Evolutionary conservation across 2,797 vertebrate genomes (phyloP).

Genomic region (Crypturellus tataupa): DNA sequence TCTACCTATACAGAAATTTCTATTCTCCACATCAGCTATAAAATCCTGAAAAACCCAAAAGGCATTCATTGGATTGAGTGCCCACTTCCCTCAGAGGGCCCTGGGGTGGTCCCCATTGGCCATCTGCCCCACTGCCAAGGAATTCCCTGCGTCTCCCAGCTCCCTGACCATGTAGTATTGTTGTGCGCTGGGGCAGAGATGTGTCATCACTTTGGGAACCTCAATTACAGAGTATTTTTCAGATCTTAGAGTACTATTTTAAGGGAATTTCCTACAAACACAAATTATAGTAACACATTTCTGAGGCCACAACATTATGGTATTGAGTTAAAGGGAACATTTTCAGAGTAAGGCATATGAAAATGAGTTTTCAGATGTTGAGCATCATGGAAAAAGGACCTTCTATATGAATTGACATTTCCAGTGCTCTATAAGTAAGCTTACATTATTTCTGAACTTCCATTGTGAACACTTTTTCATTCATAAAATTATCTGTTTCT

Average conservation of each 20-base stretch:
- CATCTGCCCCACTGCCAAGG: not conserved
- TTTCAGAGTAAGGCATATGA: not conserved
- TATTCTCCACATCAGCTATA: not conserved
- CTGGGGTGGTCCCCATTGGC: not conserved
- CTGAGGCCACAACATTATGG: not conserved
- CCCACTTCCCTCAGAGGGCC: not conserved
- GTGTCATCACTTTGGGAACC: not conserved
- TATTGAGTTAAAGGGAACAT: not conserved
- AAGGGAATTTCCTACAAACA: not conserved
- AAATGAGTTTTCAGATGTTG: slow-evolving; percentile 1
- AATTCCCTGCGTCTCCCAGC: not conserved
- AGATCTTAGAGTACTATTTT: not conserved
- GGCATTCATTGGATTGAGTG: not conserved
- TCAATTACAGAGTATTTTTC: not conserved
- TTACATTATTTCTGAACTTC: not conserved
- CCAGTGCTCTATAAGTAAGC: not conserved
- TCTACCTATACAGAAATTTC: not conserved
- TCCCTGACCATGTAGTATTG: not conserved
- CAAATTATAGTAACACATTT: not conserved
- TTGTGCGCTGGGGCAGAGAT: not conserved
- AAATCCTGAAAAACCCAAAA: not conserved
- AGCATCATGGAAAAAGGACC: fast-evolving
- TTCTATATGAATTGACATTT: not conserved
- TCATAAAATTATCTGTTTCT: slow-evolving; percentile 5
- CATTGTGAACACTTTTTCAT: not conserved